Evolutionary conservation across 2,888 invertebrate species (phyloP), one percentile per base, ranked within the genome.

Genomic region (Drosophila parthenogenetica): DNA sequence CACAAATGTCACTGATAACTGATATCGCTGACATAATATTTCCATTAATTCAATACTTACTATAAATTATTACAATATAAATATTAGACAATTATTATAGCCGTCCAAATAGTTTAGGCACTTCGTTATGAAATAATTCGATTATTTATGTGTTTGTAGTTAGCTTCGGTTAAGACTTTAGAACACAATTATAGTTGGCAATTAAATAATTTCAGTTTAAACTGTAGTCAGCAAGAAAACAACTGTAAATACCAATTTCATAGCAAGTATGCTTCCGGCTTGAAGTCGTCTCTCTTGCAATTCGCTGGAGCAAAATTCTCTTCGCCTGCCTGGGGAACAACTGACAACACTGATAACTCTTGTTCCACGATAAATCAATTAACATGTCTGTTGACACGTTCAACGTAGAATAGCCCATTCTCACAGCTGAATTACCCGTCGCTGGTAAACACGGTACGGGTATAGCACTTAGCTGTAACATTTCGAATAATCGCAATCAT

Each of bases 361-460:
- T 43, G 14, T 14, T 14, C 2, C 51, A 48, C 35, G 48, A 63
- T 39, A 53, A 55, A 29, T 39, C 61, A 83, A 86, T 86, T 80
- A 78, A 37, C 57, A 65, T 51, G 67, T 73, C 58, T 50, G 19
- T 42, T 51, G 51, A 32, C 55, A 55, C 16, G 5, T 32, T 22
- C 32, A 39, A 35, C n/a, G 22, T 45, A 14, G 17, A 51, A 14
- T 19, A 39, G 35, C 8, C 46, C 40, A 58, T 13, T 46, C 16
- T 39, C 7, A 13, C 14, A 25, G 19, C 37, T 37, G n/a, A 37
- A 14, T 3, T 43, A 54, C 29, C 42, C 43, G 71, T 7, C 14
- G 49, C 11, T 35, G 10, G 29, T 22, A 5, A 39, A 35, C n/a
- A 19, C 8, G 25, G 16, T 29, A 22, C 14, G n/a, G 13, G n/a